Conservation (phyloP, 2,797 vertebrate species). For the Babyrousa celebensis region DNA sequence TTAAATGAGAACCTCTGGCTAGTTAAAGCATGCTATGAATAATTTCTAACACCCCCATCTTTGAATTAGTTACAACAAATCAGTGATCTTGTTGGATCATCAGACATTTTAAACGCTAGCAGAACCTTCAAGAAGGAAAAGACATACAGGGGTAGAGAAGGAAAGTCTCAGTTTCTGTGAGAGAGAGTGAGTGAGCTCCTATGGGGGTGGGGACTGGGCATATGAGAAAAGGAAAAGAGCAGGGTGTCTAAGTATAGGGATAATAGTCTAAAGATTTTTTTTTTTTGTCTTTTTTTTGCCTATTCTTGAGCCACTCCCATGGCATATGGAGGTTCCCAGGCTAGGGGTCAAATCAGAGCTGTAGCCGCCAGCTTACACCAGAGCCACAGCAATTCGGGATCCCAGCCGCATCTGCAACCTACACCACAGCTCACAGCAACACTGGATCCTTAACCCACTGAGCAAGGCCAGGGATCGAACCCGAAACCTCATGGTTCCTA, state of each 20-base stretch:
- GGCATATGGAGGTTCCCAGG: too few relatives aligned
- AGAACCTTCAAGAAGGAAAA: background rate
- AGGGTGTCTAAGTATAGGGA: background rate
- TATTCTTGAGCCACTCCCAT: too few relatives aligned
- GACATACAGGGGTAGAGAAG: background rate
- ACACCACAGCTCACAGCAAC: too few relatives aligned
- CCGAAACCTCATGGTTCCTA: too few relatives aligned
- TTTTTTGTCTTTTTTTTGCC: background rate
- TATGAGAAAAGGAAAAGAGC: background rate
- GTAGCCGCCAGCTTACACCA: too few relatives aligned
- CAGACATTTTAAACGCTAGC: background rate
- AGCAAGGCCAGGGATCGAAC: too few relatives aligned
- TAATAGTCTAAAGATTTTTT: background rate
- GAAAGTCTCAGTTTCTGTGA: background rate
- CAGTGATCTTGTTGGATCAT: background rate
- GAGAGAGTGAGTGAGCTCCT: background rate
- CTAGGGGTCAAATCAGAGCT: too few relatives aligned
- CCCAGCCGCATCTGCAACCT: too few relatives aligned
- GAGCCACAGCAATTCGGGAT: too few relatives aligned
- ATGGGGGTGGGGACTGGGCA: fast-evolving
- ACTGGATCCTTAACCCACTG: too few relatives aligned
- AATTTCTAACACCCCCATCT: background rate
- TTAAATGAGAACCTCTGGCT: background rate
- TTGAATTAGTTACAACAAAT: background rate
- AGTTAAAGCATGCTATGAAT: background rate